These are phyloP conservation scores for Limosa lapponica DNA, from an alignment of 2,797 vertebrate genomes.

Conservation along the genomic window DNA sequence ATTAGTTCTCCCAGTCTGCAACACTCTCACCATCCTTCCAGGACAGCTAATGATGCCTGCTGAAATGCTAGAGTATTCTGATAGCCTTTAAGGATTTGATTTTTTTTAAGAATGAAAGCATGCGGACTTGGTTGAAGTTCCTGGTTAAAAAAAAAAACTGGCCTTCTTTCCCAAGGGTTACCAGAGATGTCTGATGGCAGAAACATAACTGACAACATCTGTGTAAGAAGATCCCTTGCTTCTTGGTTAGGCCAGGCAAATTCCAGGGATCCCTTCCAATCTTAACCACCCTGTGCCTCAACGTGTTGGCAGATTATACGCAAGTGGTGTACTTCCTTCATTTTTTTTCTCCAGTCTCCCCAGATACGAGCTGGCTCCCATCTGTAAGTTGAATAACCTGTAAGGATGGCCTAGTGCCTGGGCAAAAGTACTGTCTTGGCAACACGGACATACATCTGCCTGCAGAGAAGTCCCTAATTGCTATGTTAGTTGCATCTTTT, in stretches of 20 bases:
- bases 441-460: not conserved
- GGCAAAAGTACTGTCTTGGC: not conserved
- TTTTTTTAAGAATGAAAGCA: not conserved
- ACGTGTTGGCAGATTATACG: not conserved
- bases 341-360: not conserved
- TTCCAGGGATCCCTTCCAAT: not conserved
- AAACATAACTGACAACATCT: not conserved
- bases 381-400: not conserved
- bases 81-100: not conserved
- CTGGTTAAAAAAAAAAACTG: not conserved
- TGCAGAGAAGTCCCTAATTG: not conserved
- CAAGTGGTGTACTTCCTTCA: not conserved
- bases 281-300: not conserved
- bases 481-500: not conserved
- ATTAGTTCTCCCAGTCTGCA: not conserved
- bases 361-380: not conserved
- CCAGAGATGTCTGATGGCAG: not conserved
- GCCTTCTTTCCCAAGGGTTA: not conserved
- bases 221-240: not conserved
- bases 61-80: not conserved
- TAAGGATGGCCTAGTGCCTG: not conserved
- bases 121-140: not conserved
- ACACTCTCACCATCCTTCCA: not conserved
- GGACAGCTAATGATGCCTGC: not conserved
- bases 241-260: not conserved